phyloP scores from a whole-genome alignment of 2,888 invertebrate species.

The Leptura quadrifasciata region DNA sequence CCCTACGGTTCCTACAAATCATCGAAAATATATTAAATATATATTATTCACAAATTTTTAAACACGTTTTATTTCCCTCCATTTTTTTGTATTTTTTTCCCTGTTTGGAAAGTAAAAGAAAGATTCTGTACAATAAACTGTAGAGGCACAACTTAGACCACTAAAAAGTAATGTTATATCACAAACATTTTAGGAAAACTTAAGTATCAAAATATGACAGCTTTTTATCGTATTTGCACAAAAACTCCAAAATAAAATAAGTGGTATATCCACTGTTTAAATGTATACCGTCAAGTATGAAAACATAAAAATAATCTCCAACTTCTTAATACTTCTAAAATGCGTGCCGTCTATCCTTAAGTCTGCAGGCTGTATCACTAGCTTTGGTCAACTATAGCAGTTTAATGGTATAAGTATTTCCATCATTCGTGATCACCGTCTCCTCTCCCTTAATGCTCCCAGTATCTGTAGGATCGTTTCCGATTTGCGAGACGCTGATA shows the following conservation, averaged over 20 bases:
- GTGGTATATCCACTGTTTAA: slow-evolving; percentile 1
- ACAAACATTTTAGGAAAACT: slow-evolving; percentile 55
- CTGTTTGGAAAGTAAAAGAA: slow-evolving; percentile 37
- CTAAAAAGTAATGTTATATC: slow-evolving; percentile 51
- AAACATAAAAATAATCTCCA: slow-evolving; percentile 30
- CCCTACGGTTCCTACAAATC: slow-evolving; percentile 32
- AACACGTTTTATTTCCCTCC: slow-evolving; percentile 18
- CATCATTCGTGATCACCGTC: slow-evolving; percentile 69
- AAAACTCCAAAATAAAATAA: neutral
- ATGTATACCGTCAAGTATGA: slow-evolving; percentile 45
- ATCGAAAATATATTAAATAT: slow-evolving; percentile 44
- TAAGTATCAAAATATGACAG: slow-evolving; percentile 29
- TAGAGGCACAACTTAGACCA: slow-evolving; percentile 20
- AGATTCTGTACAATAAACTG: slow-evolving; percentile 41
- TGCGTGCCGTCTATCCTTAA: slow-evolving; percentile 82
- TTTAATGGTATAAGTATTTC: slow-evolving; percentile 77
- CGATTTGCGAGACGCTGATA: slow-evolving; percentile 68
- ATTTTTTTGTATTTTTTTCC: neutral
- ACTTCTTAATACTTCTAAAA: slow-evolving; percentile 52
- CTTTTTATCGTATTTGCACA: neutral
- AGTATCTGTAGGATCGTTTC: slow-evolving; percentile 69
- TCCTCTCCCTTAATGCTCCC: slow-evolving; percentile 69
- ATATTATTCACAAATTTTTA: slow-evolving; percentile 40
- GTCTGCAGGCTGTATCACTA: slow-evolving; percentile 86
- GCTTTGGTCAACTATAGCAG: slow-evolving; percentile 74